These are phyloP conservation scores for Callaeas wilsoni DNA, from an alignment of 2,113 vertebrate species.

Conservation along the genomic window DNA sequence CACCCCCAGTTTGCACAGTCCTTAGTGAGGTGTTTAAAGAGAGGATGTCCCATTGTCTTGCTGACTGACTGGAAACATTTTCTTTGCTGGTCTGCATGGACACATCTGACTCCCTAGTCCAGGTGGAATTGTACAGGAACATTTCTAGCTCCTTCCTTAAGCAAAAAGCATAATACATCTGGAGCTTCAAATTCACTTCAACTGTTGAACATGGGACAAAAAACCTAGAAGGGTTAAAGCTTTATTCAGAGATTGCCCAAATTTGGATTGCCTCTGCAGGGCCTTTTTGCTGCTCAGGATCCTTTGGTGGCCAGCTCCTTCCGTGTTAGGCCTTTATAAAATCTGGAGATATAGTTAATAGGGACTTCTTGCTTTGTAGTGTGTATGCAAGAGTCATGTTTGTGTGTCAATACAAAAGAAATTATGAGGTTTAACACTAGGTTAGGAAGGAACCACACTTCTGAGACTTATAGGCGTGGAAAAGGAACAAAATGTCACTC, in stretches of 20 bases:
- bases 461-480: rapidly evolving
- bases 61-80: neutral
- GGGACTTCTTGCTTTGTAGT: neutral
- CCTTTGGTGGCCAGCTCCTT: neutral
- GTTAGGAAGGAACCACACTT: neutral
- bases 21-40: neutral
- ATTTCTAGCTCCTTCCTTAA: neutral
- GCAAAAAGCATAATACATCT: neutral
- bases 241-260: neutral
- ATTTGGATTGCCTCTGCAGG: neutral
- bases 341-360: neutral
- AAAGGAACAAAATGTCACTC: neutral
- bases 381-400: neutral
- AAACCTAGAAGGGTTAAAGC: neutral
- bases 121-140: neutral
- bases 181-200: neutral
- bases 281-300: neutral
- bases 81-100: neutral
- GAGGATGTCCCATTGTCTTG: rapidly evolving
- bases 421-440: neutral
- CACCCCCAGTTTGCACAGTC: neutral
- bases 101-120: neutral
- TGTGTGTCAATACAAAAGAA: neutral
- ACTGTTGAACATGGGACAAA: neutral
- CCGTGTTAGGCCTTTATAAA: neutral